phyloP scores from a whole-genome alignment of 1,140 invertebrate species.

The Triops cancriformis region DNA sequence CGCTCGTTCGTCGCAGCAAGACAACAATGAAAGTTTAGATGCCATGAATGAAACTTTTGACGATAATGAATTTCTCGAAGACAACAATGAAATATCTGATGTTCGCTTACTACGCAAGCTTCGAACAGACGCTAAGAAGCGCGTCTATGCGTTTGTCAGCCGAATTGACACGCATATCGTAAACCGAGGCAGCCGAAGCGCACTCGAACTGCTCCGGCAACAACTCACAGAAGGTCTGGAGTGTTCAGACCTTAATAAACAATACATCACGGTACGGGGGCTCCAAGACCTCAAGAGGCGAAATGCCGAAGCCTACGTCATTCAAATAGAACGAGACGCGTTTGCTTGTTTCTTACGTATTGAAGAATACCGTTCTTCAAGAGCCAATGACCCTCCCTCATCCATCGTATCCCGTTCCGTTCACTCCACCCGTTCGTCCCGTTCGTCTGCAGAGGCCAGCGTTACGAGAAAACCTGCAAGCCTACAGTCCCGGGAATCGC shows the following conservation, averaged over 20 bases:
- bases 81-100: too few species aligned
- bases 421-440: neutral
- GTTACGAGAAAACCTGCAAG: neutral
- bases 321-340: neutral
- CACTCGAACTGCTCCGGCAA: neutral
- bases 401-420: neutral
- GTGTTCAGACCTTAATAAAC: neutral
- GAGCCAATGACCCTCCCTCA: neutral
- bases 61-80: neutral
- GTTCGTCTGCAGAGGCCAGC: neutral
- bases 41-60: too few species aligned
- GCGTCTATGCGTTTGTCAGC: neutral
- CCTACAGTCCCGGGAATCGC: neutral
- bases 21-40: neutral
- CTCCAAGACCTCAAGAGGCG: neutral
- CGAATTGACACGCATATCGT: neutral
- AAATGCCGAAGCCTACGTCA: neutral
- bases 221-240: neutral
- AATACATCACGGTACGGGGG: neutral
- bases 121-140: neutral
- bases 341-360: neutral
- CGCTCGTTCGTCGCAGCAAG: too few species aligned
- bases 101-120: neutral
- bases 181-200: too few species aligned
- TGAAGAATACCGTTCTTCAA: neutral